Conservation (phyloP, 1,140 invertebrate genomes). For the Lycorma delicatula region DNA sequence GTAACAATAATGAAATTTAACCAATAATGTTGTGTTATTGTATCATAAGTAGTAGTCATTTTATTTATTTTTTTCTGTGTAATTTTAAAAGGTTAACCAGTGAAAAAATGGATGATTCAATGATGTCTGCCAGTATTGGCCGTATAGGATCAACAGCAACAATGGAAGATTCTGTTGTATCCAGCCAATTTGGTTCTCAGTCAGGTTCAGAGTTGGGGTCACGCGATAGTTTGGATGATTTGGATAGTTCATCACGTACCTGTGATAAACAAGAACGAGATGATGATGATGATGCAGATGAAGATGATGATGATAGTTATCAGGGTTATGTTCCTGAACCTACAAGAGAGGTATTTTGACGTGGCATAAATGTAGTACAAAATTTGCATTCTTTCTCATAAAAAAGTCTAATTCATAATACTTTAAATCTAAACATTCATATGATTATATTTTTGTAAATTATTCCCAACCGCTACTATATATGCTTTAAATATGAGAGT, state of each 20-base stretch:
- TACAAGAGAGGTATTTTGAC: slow-evolving; percentile 26
- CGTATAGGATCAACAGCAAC: slow-evolving; percentile 15
- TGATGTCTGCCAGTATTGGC: slow-evolving; percentile 11
- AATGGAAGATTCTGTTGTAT: slow-evolving; percentile 36
- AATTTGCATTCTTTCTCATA: too few relatives aligned
- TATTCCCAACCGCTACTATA: too few relatives aligned
- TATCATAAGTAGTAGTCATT: neutral
- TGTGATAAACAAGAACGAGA: too few relatives aligned
- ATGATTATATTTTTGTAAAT: neutral
- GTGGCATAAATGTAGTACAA: too few relatives aligned
- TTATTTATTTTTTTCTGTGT: neutral
- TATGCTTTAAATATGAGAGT: too few relatives aligned
- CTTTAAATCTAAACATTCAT: too few relatives aligned
- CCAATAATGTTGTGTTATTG: neutral
- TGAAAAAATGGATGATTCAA: slow-evolving; percentile 9
- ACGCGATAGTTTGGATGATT: slow-evolving; percentile 36
- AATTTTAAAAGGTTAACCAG: slow-evolving; percentile 10
- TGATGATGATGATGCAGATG: slow-evolving; percentile 11
- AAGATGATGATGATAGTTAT: slow-evolving; percentile 23
- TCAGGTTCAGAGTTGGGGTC: slow-evolving; percentile 41
- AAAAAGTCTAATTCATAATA: too few relatives aligned
- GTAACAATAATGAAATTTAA: too few relatives aligned
- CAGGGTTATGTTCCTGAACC: slow-evolving; percentile 26
- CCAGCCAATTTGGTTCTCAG: slow-evolving; percentile 42
- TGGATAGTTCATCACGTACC: slow-evolving; percentile 33